Base-by-base conservation (phyloP, 2,797 vertebrate species). In the Loriculus beryllinus region DNA sequence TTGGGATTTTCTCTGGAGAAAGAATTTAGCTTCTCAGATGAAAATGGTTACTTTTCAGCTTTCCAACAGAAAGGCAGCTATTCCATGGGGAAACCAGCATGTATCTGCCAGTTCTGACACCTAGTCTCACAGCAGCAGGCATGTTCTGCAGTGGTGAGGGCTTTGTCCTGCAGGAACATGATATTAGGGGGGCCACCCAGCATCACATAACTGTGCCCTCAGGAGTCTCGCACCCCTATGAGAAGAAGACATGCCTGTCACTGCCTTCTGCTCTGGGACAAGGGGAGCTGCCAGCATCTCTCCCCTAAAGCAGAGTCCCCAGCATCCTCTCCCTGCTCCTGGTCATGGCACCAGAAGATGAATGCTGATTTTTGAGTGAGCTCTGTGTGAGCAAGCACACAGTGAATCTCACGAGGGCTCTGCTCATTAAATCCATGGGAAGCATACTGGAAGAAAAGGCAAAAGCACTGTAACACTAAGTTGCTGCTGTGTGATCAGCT, bases 61-160 rank as follows among this genome's bases (percentile, higher is more conserved):
- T 70, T 12, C 25, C 33, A 29, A 35, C 7, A 2, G 17, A 76
- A 77, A 74, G 22, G 17, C 40, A 74, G 33, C 33, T 65, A 56
- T 26, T 86, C 57, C 26, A 12, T 23, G 6, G 28, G 42, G 37
- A 65, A 67, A 20, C n/a, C 0, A 0, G 15, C 0, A 1, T 10
- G 12, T 3, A 3, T 26, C 69, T 6, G 2, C 35, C 10, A 23
- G 11, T 42, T 77, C 77, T 72, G 56, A 29, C 15, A 48, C 29
- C 47, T 35, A 13, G 4, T 69, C 67, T 88, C 16, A 31, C 12
- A 74, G 68, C 40, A 89, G 39, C 65, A 45, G 42, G 23, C 8
- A 2, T 5, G 15, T 67, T 71, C 78, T 51, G 29, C 57, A 51
- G 43, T 13, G 14, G 15, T 49, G 52, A 67, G 62, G 39, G 60